These are phyloP conservation scores for Thymallus thymallus DNA, from an alignment of 2,113 vertebrate species.

Conservation along the genomic window DNA sequence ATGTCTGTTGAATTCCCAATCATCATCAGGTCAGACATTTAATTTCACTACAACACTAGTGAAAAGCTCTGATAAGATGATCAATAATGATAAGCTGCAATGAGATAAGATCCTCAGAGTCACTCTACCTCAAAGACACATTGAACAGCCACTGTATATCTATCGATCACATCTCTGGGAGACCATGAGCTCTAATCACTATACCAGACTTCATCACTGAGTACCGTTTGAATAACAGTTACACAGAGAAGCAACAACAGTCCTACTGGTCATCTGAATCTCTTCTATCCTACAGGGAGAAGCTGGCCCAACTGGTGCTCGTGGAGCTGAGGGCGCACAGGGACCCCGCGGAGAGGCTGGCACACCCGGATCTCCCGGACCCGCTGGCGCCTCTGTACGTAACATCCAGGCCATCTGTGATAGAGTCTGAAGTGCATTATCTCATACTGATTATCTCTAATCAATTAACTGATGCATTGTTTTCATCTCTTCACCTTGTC, in stretches of 20 bases:
- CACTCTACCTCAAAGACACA: no score
- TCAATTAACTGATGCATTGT: background rate
- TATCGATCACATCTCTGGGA: no score
- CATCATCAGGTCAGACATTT: no score
- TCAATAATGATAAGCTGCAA: slow-evolving; percentile 1
- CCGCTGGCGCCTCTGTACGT: slow-evolving; percentile 87
- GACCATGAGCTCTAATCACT: no score
- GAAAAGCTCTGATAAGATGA: no score
- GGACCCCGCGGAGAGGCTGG: slow-evolving; percentile 90
- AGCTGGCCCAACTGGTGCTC: slow-evolving; percentile 88
- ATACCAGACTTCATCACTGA: no score
- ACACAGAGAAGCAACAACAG: background rate
- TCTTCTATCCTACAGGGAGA: slow-evolving; percentile 80
- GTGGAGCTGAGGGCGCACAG: slow-evolving; percentile 89
- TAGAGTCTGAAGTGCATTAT: background rate
- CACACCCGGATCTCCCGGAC: slow-evolving; percentile 91
- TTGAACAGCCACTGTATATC: no score
- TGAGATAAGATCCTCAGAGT: background rate
- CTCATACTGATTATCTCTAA: background rate
- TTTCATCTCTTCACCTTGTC: background rate
- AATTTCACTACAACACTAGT: no score
- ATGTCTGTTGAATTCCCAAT: no score
- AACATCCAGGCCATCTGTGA: background rate
- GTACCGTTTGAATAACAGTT: background rate
- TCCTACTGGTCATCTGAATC: background rate